Evolutionary conservation across 2,113 vertebrate genomes (phyloP).

Genomic region (Lasiurus cinereus): DNA sequence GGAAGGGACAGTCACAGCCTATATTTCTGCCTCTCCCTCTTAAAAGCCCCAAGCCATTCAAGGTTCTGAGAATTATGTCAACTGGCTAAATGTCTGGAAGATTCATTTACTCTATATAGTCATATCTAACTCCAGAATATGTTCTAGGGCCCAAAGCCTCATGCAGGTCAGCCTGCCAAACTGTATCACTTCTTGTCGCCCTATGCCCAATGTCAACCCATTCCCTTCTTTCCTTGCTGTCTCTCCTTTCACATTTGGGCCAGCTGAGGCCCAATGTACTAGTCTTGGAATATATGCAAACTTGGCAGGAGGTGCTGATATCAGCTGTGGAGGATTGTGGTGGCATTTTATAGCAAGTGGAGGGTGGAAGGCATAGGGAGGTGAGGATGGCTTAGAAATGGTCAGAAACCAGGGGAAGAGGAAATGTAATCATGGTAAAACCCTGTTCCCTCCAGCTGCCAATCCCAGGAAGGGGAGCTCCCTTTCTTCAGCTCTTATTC

Average conservation of each 20-base stretch:
- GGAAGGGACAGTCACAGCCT: not conserved
- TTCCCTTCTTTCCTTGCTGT: not conserved
- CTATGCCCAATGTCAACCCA: not conserved
- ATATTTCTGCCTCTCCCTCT: not conserved
- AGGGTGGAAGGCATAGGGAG: not conserved
- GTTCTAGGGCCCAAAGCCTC: conserved; percentile 84
- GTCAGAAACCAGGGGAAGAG: not conserved
- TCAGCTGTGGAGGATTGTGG: conserved; percentile 87
- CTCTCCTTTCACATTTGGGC: conserved; percentile 84
- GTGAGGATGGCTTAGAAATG: not conserved
- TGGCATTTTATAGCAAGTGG: conserved; percentile 88
- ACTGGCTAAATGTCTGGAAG: conserved; percentile 88
- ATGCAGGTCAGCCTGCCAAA: conserved; percentile 85
- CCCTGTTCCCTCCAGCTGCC: not conserved
- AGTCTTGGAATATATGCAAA: conserved; percentile 88
- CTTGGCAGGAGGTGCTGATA: conserved; percentile 86
- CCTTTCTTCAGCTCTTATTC: not conserved
- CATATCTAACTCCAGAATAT: conserved; percentile 80
- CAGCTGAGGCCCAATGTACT: conserved; percentile 89
- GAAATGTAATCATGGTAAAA: not conserved
- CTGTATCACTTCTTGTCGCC: not conserved
- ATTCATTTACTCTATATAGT: conserved; percentile 87
- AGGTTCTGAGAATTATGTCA: conserved; percentile 75
- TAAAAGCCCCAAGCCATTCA: not conserved
- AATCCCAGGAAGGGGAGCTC: not conserved